Evolutionary conservation across 2,888 invertebrate genomes (phyloP), one percentile per base, ranked within the genome.

Genomic region (Cosmia pyralina): DNA sequence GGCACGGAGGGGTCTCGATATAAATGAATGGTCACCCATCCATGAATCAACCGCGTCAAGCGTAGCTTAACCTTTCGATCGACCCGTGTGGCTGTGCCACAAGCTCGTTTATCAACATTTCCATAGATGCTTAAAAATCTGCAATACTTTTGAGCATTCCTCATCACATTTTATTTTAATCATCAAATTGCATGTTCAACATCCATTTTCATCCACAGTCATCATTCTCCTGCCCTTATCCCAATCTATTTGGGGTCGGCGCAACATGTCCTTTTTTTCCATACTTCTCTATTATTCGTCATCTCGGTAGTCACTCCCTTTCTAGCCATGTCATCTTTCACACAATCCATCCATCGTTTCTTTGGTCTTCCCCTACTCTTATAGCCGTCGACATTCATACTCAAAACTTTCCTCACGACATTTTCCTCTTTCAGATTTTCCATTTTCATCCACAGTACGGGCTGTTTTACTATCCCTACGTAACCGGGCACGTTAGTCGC

Each of bases 101-200:
- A 38, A 38, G 38, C 38, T 6, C 6, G 38, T 38, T 4, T 38
- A 22, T 52, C 52, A 50, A 50, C 52, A 53, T 53, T 22, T 22
- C 2, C 8, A 38, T 10, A 58, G 2, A 22, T 46, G 4, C 11
- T 15, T 17, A 53, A 65, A 28, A 34, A 53, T 19, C 11, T 13
- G 28, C 50, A 22, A 13, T 41, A 8, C 4, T 41, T 46, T 53
- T 10, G 4, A 6, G 11, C 28, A 53, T 50, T 67, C 55, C 22
- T 50, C 72, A 11, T 19, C 44, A 60, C 60, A 55, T 50, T 69
- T 69, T 62, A 77, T 73, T 77, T 81, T 72, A 81, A 81, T 78
- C 82, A 77, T 72, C 66, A 67, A 69, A 78, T 77, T 69, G 78
- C 72, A 69, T 34, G 63, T 64, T 60, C 41, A n/a, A 63, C 41